Evolutionary conservation across 2,888 invertebrate genomes (phyloP), one percentile per base, ranked within the genome.

Genomic region (Phengaris arion): DNA sequence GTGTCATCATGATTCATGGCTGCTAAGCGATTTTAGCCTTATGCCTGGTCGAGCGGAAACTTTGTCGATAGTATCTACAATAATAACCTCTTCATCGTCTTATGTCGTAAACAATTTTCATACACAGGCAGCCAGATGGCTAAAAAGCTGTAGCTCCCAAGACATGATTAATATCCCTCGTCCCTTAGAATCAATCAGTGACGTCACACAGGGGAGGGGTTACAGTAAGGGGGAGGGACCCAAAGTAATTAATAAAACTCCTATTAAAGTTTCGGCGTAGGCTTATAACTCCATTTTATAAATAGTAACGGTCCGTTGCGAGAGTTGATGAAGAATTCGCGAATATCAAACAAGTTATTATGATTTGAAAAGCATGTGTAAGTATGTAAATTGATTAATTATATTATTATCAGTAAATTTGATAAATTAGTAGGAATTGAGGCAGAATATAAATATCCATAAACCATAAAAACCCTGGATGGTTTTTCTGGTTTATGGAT

Each of bases 161-260:
- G 64, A 0, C 64, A 64, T 64, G 35, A 64, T 64, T 64, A 64
- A 64, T 35, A 64, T 64, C 35, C 64, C 22, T 64, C 64, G 22
- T 64, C 64, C 64, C 64, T 64, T 64, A 12, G 35, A 64, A 64
- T 64, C 64, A 64, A 64, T 64, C 64, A 64, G 64, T 64, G 35
- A 45, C 64, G 35, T 64, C 35, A 64, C 35, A 35, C 48, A 35
- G 64, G 12, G 9, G 9, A 10, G 59, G 35, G 9, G 22, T 1
- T 15, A 15, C 3, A 4, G 1, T 22, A 22, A 4, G n/a, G 22
- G 22, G 59, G 22, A 9, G 22, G 59, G 15, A 4, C 9, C 8
- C 10, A 8, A 45, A 48, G 69, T 69, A 69, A 69, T 69, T 69
- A 48, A 69, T 69, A 69, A 48, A 48, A 46, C 69, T 48, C 46